Evolutionary conservation across 2,113 vertebrate genomes (phyloP).

Genomic region (Mormyrus iriodes): DNA sequence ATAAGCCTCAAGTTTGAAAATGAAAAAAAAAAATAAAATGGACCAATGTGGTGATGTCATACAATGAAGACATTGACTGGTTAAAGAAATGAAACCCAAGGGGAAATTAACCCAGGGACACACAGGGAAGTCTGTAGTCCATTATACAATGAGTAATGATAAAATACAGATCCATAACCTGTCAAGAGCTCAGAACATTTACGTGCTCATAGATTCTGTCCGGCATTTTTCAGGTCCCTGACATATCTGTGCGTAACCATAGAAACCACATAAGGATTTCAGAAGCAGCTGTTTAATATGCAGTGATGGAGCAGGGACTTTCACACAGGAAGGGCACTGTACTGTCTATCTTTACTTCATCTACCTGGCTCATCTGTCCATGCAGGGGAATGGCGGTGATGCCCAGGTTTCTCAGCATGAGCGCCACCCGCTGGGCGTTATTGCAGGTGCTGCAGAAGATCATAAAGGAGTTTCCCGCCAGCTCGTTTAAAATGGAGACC

Average conservation of each 20-base stretch:
- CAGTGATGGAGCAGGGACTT: neutral
- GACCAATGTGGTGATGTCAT: too few relatives aligned
- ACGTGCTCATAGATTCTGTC: neutral
- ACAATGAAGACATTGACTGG: too few relatives aligned
- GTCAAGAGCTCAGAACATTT: neutral
- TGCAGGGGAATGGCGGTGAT: conserved; percentile 95
- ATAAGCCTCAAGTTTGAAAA: too few relatives aligned
- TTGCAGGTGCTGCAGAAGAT: conserved; percentile 96
- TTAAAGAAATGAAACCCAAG: too few relatives aligned
- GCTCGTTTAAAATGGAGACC: conserved; percentile 90
- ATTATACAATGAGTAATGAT: too few relatives aligned
- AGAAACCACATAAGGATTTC: neutral
- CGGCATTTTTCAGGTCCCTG: neutral
- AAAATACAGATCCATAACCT: neutral
- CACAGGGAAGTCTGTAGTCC: neutral
- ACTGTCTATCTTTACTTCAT: neutral
- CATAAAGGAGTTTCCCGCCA: conserved; percentile 97
- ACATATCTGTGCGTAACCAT: neutral
- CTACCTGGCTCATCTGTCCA: conserved; percentile 95
- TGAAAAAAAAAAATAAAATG: too few relatives aligned
- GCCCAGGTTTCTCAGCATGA: conserved; percentile 85
- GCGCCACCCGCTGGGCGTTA: conserved; percentile 86
- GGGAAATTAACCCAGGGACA: too few relatives aligned
- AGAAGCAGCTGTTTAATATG: neutral
- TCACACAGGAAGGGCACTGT: neutral